phyloP scores from a whole-genome alignment of 2,113 vertebrate genomes.

The Suricata suricatta region DNA sequence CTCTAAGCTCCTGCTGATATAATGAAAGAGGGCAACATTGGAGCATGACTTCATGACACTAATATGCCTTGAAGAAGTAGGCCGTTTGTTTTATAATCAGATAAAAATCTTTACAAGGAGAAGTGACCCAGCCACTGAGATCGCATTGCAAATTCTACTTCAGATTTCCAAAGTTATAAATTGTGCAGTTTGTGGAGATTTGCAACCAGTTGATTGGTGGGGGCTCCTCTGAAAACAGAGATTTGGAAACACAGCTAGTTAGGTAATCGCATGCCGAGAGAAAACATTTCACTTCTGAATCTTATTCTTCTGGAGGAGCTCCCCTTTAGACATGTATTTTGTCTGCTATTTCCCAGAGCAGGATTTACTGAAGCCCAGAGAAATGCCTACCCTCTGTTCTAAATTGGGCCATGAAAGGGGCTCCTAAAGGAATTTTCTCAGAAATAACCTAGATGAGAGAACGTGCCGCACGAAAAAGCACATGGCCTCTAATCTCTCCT shows the following conservation, averaged over 20 bases:
- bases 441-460: neutral
- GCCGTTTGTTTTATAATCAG: slow-evolving; percentile 62
- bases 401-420: neutral
- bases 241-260: neutral
- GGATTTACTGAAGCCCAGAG: neutral
- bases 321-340: neutral
- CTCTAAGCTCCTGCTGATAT: neutral
- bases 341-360: slow-evolving; percentile 12
- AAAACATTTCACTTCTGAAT: slow-evolving; percentile 41
- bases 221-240: slow-evolving; percentile 59
- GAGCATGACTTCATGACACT: slow-evolving; percentile 49
- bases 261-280: slow-evolving; percentile 16
- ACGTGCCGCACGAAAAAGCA: neutral
- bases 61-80: slow-evolving; percentile 63
- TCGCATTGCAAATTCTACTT: slow-evolving; percentile 55
- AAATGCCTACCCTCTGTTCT: neutral
- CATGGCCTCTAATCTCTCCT: neutral
- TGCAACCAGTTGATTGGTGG: neutral
- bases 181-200: slow-evolving; percentile 30
- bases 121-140: slow-evolving; percentile 48
- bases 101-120: neutral
- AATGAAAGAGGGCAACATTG: neutral
- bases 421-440: slow-evolving; percentile 26
- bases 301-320: neutral
- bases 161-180: slow-evolving; percentile 63